These are phyloP conservation scores for Agapornis canus DNA, from an alignment of 2,797 vertebrate genomes.

Conservation along the genomic window DNA sequence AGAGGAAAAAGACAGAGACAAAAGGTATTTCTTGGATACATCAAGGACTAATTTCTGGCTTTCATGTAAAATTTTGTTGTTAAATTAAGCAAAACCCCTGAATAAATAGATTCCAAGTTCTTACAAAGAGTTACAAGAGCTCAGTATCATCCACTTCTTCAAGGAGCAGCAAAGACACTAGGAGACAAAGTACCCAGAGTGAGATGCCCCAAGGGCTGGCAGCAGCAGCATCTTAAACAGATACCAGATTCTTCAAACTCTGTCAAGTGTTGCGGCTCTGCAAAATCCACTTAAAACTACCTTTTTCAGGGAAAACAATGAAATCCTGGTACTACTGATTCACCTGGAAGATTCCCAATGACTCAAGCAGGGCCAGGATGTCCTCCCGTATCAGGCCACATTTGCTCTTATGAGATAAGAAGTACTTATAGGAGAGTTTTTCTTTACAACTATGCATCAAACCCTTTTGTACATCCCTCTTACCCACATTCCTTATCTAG, in stretches of 20 bases:
- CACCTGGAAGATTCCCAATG: neutral
- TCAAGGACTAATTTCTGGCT: conserved; percentile 4
- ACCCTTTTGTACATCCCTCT: neutral
- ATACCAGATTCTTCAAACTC: neutral
- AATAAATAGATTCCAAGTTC: neutral
- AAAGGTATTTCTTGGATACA: neutral
- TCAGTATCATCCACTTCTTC: neutral
- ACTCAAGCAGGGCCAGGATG: neutral
- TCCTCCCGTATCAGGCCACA: neutral
- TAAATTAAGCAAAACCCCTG: conserved; percentile 24
- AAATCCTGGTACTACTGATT: neutral
- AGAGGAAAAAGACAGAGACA: neutral
- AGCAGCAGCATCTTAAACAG: neutral
- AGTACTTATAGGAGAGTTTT: neutral
- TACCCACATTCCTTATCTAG: neutral
- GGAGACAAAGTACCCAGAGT: neutral
- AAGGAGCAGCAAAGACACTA: neutral
- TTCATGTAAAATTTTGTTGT: neutral
- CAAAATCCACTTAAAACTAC: neutral
- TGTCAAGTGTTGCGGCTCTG: neutral
- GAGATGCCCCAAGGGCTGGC: neutral
- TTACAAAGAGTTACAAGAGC: neutral
- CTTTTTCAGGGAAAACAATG: fast-evolving
- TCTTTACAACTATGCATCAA: conserved; percentile 1
- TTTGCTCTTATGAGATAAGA: neutral